Percentiles rank a stretch among this genome's conserved stretches.
phyloP scores from a whole-genome alignment of 2,797 vertebrate genomes.

The Crossoptilon crossoptilon region DNA sequence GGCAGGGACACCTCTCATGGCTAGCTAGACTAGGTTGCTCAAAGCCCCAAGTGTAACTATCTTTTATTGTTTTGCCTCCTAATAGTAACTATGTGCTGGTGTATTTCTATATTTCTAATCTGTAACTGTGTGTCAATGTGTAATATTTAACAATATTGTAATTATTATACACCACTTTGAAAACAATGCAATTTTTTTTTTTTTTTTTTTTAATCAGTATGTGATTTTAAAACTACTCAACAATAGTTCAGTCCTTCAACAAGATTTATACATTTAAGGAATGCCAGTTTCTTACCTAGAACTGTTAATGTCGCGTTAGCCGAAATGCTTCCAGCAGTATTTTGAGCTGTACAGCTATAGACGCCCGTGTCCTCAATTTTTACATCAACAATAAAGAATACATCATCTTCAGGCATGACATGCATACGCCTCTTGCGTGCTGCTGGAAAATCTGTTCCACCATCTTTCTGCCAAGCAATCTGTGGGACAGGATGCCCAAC shows the following conservation, averaged over 20 bases:
- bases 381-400: constrained; percentile 97
- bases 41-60: neutral
- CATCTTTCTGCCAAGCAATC: constrained; percentile 99
- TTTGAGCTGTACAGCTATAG: constrained; percentile 97
- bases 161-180: neutral
- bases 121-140: neutral
- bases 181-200: neutral
- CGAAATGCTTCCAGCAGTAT: constrained; percentile 92
- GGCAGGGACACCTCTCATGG: too few species aligned
- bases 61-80: neutral
- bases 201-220: neutral
- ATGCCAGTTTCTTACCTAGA: constrained; percentile 82
- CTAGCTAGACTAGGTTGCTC: too few species aligned
- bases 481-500: constrained; percentile 92
- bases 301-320: constrained; percentile 95
- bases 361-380: constrained; percentile 93
- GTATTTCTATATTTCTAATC: neutral
- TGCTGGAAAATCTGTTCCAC: constrained; percentile 95
- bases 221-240: neutral
- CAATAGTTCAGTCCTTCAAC: neutral
- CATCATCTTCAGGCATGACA: constrained; percentile 97
- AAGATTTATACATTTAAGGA: neutral
- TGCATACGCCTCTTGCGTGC: constrained; percentile 97
- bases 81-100: neutral
- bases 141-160: neutral